Percentiles rank a stretch among this genome's conserved stretches.
These are phyloP conservation scores for Tiliacea aurago DNA, from an alignment of 2,888 invertebrate genomes.

Conservation along the genomic window DNA sequence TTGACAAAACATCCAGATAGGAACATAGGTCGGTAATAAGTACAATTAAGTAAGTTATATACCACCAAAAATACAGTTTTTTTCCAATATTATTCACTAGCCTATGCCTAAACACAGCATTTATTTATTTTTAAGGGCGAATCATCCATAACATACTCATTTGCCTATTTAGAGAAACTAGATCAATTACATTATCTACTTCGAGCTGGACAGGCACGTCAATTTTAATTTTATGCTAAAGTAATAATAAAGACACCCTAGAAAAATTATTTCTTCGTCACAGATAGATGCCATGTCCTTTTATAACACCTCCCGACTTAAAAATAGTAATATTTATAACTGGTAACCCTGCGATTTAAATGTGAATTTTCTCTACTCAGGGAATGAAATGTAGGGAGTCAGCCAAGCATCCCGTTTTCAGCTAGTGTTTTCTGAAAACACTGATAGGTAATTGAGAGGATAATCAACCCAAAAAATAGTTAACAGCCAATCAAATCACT, in stretches of 20 bases:
- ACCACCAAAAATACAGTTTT: not conserved
- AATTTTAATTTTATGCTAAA: constrained; percentile 6
- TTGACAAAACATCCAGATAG: not conserved
- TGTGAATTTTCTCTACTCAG: not conserved
- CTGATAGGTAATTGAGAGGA: not conserved
- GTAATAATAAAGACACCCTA: not conserved
- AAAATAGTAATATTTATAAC: not conserved
- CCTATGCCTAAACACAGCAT: constrained; percentile 7
- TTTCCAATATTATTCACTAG: constrained; percentile 3
- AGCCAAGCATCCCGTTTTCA: not conserved
- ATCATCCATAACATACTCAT: constrained; percentile 1
- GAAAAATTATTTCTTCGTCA: not conserved
- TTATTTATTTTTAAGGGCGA: constrained; percentile 38
- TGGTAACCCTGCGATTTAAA: constrained; percentile 8
- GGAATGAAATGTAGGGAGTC: not conserved
- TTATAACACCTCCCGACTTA: not conserved
- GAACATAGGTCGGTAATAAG: not conserved
- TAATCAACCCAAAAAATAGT: not conserved
- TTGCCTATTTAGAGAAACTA: not conserved
- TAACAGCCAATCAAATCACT: not conserved
- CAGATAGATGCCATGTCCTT: not conserved
- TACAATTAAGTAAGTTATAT: not conserved
- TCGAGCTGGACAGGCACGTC: constrained; percentile 22
- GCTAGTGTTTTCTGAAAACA: not conserved
- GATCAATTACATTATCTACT: not conserved